Conservation (phyloP, 2,113 vertebrate genomes). For the Bombycilla garrulus region DNA sequence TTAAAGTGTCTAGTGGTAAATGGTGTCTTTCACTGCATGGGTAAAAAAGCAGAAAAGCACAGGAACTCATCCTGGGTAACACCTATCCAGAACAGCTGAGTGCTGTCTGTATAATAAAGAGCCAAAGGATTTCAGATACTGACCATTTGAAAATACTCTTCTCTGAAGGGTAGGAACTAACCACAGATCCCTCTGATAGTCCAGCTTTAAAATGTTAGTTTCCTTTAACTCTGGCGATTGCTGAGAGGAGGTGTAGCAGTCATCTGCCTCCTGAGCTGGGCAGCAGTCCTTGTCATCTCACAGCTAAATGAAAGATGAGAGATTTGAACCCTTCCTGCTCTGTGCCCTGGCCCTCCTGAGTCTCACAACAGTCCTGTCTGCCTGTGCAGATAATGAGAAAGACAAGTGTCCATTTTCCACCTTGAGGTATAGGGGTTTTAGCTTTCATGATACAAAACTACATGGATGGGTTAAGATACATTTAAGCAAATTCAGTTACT, state of each 20-base stretch:
- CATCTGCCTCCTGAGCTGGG: not conserved
- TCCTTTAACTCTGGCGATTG: not conserved
- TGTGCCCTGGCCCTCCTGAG: rapidly evolving
- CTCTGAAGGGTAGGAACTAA: not conserved
- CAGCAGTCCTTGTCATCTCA: not conserved
- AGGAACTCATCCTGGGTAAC: not conserved
- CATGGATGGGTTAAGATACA: not conserved
- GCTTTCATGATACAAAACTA: not conserved
- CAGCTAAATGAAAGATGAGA: not conserved
- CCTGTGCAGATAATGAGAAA: not conserved
- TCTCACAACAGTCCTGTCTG: not conserved
- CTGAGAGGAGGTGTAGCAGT: not conserved
- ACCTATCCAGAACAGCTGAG: not conserved
- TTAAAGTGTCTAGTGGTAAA: not conserved
- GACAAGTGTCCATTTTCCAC: not conserved
- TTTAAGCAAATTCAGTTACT: not conserved
- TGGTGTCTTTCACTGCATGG: not conserved
- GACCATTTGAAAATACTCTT: not conserved
- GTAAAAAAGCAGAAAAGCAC: not conserved
- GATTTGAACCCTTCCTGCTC: not conserved
- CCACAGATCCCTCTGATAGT: not conserved
- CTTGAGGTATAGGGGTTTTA: not conserved
- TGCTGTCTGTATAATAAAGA: not conserved
- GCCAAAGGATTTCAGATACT: not conserved
- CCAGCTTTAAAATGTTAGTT: not conserved